Percentiles rank a stretch among this genome's conserved stretches.
Evolutionary conservation across 2,888 invertebrate species (phyloP).

Genomic region (Dryobota labecula): DNA sequence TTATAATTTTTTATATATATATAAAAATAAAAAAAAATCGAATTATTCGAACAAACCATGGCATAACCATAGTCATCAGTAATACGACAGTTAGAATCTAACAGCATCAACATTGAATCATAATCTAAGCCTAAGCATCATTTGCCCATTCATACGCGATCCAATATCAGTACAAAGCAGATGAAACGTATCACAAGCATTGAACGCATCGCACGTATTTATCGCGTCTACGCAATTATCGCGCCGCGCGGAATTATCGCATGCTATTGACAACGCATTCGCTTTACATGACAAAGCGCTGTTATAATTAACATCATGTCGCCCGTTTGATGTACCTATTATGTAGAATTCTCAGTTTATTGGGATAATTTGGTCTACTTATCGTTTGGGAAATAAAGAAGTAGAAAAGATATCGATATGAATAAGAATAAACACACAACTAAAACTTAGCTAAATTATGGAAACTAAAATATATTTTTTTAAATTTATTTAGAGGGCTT

Average conservation of each 20-base stretch:
- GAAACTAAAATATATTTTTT: too few relatives aligned
- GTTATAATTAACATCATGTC: constrained; percentile 36
- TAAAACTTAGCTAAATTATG: too few relatives aligned
- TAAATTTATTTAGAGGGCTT: too few relatives aligned
- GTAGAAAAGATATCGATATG: neutral
- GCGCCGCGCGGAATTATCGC: constrained; percentile 11
- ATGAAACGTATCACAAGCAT: constrained; percentile 17
- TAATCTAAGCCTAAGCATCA: constrained; percentile 35
- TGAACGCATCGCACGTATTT: constrained; percentile 7
- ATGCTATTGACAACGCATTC: constrained; percentile 31
- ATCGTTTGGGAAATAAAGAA: neutral
- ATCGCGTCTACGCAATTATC: constrained; percentile 26
- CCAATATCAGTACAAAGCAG: constrained; percentile 20
- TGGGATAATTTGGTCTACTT: neutral
- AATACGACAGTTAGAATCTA: neutral
- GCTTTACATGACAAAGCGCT: constrained; percentile 40
- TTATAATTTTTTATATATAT: too few relatives aligned
- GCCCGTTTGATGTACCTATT: neutral
- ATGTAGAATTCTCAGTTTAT: neutral
- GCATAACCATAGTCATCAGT: neutral
- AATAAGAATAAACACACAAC: neutral
- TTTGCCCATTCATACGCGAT: neutral
- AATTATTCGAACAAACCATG: neutral
- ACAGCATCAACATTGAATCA: constrained; percentile 1
- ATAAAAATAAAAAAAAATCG: too few relatives aligned